A percentile compares a stretch with the other conserved stretches of the same genome.
phyloP scores from a whole-genome alignment of 2,113 vertebrate species.

The Stigmatopora nigra region DNA sequence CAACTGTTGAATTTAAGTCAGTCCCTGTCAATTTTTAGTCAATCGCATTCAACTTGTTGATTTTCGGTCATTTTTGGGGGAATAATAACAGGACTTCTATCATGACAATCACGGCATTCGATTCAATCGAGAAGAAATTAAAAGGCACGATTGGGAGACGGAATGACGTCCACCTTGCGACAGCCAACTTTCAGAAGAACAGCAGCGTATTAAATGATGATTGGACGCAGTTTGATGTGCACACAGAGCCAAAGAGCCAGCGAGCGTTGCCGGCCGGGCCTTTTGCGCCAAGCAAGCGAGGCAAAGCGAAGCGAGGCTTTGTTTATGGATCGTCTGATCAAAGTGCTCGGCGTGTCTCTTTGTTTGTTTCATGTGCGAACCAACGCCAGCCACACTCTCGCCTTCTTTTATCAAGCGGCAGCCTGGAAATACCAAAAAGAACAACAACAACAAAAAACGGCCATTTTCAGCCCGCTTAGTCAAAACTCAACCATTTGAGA shows the following conservation, averaged over 20 bases:
- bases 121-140: no score
- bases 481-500: constrained; percentile 23
- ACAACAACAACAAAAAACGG: constrained; percentile 14
- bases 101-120: no score
- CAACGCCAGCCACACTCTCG: constrained; percentile 56
- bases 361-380: constrained; percentile 66
- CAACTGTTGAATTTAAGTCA: no score
- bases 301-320: constrained; percentile 36
- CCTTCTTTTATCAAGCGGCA: constrained; percentile 20
- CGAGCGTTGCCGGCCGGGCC: constrained; percentile 43
- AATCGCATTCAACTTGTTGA: no score
- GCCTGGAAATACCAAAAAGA: neutral
- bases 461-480: constrained; percentile 52
- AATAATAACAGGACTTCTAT: no score
- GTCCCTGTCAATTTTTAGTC: no score
- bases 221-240: constrained; percentile 69
- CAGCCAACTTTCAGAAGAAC: constrained; percentile 62
- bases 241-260: constrained; percentile 18
- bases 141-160: neutral
- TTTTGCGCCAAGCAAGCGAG: constrained; percentile 35
- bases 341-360: constrained; percentile 58
- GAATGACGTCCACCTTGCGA: neutral
- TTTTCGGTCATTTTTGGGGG: no score
- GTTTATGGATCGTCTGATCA: constrained; percentile 71
- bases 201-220: constrained; percentile 65